Conservation (phyloP, 2,888 invertebrate genomes). For the Eugnorisma glareosa region DNA sequence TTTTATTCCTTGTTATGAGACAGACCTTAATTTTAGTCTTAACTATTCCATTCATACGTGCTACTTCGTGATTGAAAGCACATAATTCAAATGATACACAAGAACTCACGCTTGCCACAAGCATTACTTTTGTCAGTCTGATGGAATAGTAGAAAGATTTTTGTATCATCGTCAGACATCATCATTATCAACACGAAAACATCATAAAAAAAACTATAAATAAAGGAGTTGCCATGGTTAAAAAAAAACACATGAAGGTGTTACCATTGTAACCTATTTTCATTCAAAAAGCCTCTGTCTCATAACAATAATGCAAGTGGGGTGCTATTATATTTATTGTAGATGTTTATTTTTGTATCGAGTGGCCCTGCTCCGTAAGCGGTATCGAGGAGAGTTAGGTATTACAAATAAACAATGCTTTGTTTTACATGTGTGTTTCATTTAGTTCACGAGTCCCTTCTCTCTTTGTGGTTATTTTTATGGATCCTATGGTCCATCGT, state of each 20-base stretch:
- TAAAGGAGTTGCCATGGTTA: neutral
- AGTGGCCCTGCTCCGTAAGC: constrained; percentile 77
- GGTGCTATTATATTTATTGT: constrained; percentile 83
- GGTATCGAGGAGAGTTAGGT: constrained; percentile 69
- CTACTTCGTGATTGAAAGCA: neutral
- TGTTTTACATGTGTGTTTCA: constrained; percentile 61
- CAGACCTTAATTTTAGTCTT: neutral
- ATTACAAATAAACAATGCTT: constrained; percentile 69
- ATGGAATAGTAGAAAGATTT: neutral
- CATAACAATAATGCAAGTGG: constrained; percentile 29
- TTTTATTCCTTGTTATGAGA: constrained; percentile 44
- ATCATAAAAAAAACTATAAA: neutral
- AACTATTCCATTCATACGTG: neutral
- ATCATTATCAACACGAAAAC: neutral
- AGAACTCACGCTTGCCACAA: neutral
- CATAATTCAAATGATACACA: neutral
- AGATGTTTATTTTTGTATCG: constrained; percentile 89
- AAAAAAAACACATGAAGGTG: neutral
- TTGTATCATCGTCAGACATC: neutral
- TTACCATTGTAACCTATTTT: neutral
- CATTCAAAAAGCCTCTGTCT: neutral
- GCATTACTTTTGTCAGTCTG: neutral
- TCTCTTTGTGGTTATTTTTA: neutral
- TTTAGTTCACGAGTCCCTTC: constrained; percentile 15
- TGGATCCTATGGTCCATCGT: neutral